Conservation (phyloP, 1,140 invertebrate genomes). For the Bombus pascuorum region DNA sequence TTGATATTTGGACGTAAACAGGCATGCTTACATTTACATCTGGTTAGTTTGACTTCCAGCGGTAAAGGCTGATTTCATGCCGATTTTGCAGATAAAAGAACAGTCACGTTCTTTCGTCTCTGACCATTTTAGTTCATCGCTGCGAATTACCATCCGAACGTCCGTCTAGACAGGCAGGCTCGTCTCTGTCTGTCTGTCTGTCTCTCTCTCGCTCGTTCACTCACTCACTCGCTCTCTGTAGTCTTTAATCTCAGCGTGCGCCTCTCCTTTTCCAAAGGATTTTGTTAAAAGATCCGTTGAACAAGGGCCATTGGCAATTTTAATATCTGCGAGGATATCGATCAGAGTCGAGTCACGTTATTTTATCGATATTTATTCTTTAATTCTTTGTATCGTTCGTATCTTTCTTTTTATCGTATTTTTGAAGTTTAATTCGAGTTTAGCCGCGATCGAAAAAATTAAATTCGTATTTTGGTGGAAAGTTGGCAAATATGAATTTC, state of each 20-base stretch:
- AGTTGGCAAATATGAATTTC: neutral
- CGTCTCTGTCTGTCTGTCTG: neutral
- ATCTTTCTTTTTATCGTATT: neutral
- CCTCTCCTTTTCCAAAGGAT: neutral
- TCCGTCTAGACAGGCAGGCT: slow-evolving; percentile 14
- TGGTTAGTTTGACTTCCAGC: slow-evolving; percentile 27
- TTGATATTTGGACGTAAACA: slow-evolving; percentile 14
- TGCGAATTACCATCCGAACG: slow-evolving; percentile 34
- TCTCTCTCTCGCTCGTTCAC: too few relatives aligned
- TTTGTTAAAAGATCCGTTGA: neutral
- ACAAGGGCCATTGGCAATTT: neutral
- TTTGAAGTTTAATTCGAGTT: too few relatives aligned
- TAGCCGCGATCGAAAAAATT: neutral
- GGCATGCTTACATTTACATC: slow-evolving; percentile 38
- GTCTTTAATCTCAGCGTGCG: slow-evolving; percentile 1
- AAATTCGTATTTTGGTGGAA: too few relatives aligned
- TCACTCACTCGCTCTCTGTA: neutral
- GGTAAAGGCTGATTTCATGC: slow-evolving; percentile 35
- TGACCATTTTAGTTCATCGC: slow-evolving; percentile 27
- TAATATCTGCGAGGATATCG: neutral
- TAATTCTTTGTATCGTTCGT: neutral
- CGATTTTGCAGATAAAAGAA: slow-evolving; percentile 29
- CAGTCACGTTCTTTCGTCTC: slow-evolving; percentile 7
- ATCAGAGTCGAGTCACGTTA: neutral
- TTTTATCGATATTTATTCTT: neutral